Conservation (phyloP, 2,888 invertebrate species). For the Halictus ligatus region DNA sequence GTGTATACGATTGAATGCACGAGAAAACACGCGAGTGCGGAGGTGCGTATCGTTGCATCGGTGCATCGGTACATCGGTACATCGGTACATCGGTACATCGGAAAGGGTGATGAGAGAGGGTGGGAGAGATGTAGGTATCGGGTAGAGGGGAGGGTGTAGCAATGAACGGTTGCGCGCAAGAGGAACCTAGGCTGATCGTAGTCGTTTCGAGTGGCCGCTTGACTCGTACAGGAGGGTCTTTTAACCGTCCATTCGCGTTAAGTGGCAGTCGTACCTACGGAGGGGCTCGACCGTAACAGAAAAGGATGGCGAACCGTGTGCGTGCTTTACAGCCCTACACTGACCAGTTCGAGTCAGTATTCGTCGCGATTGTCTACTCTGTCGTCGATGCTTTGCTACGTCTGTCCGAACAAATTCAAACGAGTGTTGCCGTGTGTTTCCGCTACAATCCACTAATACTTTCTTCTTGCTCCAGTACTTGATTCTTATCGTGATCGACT, state of each 20-base stretch:
- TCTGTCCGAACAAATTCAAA: constrained; percentile 32
- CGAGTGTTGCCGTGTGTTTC: constrained; percentile 31
- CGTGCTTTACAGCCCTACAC: constrained; percentile 55
- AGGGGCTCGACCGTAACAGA: constrained; percentile 46
- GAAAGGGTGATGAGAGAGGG: constrained; percentile 30
- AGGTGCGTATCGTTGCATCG: neutral
- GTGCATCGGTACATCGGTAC: neutral
- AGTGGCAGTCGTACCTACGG: constrained; percentile 72
- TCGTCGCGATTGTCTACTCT: constrained; percentile 60
- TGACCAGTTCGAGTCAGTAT: constrained; percentile 63
- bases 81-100: constrained; percentile 7
- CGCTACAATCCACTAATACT: neutral
- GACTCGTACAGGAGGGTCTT: constrained; percentile 71
- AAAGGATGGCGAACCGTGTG: constrained; percentile 53
- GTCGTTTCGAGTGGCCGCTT: constrained; percentile 57
- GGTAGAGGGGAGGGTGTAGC: constrained; percentile 45
- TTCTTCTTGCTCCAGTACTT: neutral
- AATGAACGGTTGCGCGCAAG: constrained; percentile 55
- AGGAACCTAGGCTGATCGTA: constrained; percentile 58
- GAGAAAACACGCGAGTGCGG: constrained; percentile 42
- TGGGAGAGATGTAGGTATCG: constrained; percentile 30
- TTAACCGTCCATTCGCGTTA: constrained; percentile 76
- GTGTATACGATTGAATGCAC: constrained; percentile 22
- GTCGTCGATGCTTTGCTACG: constrained; percentile 43
- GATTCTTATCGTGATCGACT: no score